Evolutionary conservation across 2,888 invertebrate species (phyloP), one percentile per base, ranked within the genome.

Genomic region (Protodeltote pygarga): DNA sequence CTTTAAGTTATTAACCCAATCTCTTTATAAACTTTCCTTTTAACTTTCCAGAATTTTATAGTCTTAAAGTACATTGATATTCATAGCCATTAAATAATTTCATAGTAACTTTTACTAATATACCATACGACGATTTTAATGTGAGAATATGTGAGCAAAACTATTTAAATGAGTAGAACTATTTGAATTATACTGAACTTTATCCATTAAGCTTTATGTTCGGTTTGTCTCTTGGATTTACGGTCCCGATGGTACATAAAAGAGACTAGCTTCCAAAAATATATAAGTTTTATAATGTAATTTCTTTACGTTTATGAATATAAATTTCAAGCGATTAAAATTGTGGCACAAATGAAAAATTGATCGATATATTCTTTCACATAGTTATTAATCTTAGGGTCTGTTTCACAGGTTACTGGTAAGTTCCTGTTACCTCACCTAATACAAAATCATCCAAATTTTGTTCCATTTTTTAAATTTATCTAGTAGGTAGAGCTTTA

Each of bases 1-100:
- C 53, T 67, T 39, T 64, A 46, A 64, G 52, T 58, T 52, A 67
- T 52, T 32, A 35, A 49, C 41, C 53, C 68, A 67, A 67, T 64
- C 60, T 64, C 60, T 64, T 64, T 59, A 67, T 64, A 64, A 67
- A 64, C 65, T 50, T 67, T 48, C 59, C 68, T 64, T 64, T 64
- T 44, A 59, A 67, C 52, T 47, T 58, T 33, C 29, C 49, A 59
- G 65, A 50, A 46, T 64, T 63, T 67, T 58, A 64, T 64, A 64
- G 65, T 58, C 28, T 58, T 52, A 46, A 24, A 31, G 65, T 53
- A 67, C 60, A 49, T 64, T 64, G 68, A 67, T 64, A 64, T 64
- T 64, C 63, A 67, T 64, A 67, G 64, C 46, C 42, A 38, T 67
- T 49, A 64, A 67, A 64, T 38, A 44, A 44, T 64, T 58, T 49